phyloP scores from a whole-genome alignment of 2,797 vertebrate genomes.

The Euthynnus affinis region DNA sequence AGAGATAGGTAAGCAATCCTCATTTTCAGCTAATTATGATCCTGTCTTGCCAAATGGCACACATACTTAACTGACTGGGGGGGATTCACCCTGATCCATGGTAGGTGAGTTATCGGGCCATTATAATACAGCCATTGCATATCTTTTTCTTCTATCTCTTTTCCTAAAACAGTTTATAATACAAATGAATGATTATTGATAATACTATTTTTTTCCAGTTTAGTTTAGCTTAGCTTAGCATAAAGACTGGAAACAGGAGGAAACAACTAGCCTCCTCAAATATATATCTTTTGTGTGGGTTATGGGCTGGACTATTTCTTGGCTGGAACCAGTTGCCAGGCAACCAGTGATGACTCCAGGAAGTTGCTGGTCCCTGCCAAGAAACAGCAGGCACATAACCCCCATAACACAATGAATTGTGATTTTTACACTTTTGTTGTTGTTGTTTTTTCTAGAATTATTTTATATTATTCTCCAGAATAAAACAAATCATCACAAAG shows the following conservation, averaged over 20 bases:
- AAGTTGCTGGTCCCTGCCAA: no score
- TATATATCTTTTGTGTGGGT: background rate
- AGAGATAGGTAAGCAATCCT: conserved; percentile 54
- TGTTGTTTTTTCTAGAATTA: no score
- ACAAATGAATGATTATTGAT: background rate
- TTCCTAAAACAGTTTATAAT: background rate
- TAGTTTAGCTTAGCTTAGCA: background rate
- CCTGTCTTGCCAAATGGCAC: conserved; percentile 29
- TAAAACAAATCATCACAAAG: no score
- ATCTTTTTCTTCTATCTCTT: background rate
- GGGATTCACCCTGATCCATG: conserved; percentile 24
- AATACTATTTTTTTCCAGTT: background rate
- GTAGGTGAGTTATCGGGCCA: background rate
- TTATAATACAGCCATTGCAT: conserved; percentile 1
- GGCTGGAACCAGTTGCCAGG: no score
- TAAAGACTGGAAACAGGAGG: background rate
- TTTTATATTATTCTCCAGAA: no score
- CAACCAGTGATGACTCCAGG: no score
- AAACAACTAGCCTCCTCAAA: background rate
- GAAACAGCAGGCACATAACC: no score
- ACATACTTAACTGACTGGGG: conserved; percentile 18
- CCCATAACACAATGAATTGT: no score
- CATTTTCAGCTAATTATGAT: conserved; percentile 59
- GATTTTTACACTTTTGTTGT: no score
- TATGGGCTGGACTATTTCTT: background rate